A percentile compares a stretch with the other conserved stretches of the same genome.
Conservation (phyloP, 2,113 vertebrate species). For the Ictidomys tridecemlineatus region DNA sequence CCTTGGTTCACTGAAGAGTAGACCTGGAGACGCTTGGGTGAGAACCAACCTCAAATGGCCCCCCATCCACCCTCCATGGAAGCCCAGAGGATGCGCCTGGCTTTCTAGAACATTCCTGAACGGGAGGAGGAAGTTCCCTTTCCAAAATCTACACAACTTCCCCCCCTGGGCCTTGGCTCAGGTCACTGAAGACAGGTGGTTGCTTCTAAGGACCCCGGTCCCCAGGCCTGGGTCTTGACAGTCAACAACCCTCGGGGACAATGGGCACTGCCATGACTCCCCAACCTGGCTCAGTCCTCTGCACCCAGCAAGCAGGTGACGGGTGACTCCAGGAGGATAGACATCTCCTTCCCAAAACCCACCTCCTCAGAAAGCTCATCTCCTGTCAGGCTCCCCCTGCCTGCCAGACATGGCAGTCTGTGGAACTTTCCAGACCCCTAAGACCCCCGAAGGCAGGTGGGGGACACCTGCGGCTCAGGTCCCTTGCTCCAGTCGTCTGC, state of each 20-base stretch:
- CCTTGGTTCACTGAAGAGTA: background rate
- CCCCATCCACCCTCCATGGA: background rate
- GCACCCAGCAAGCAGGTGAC: background rate
- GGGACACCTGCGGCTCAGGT: background rate
- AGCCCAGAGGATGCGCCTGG: background rate
- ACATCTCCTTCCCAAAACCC: background rate
- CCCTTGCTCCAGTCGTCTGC: background rate
- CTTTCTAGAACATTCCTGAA: background rate
- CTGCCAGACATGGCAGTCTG: background rate
- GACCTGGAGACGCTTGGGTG: background rate
- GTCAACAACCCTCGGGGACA: background rate
- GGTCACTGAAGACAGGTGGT: background rate
- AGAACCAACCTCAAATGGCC: background rate
- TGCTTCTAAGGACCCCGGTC: background rate
- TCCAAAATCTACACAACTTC: background rate
- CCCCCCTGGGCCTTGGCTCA: background rate
- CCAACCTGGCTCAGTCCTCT: too few species aligned
- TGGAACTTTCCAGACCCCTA: too few species aligned
- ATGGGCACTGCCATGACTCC: fast-evolving
- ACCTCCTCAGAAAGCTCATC: background rate
- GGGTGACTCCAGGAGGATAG: background rate
- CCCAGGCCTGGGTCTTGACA: background rate
- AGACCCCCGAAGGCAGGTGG: background rate
- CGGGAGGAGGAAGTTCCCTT: background rate
- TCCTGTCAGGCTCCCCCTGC: background rate